phyloP scores from a whole-genome alignment of 2,888 invertebrate species.

The Tupiocoris notatus region DNA sequence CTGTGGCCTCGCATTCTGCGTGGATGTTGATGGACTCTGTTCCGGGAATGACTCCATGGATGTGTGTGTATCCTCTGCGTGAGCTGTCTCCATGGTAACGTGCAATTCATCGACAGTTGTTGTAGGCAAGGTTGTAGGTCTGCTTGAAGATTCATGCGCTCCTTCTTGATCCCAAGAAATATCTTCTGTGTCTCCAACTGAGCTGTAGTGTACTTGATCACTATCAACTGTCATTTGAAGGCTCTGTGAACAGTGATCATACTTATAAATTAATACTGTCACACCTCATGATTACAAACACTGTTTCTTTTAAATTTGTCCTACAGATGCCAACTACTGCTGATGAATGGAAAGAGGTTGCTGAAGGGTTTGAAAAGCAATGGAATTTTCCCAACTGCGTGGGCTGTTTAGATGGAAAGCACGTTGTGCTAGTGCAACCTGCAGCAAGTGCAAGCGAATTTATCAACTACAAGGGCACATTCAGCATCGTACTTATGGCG shows the following conservation, averaged over 20 bases:
- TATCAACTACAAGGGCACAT: slow-evolving; percentile 22
- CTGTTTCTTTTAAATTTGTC: neutral
- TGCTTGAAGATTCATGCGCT: no score
- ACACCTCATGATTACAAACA: neutral
- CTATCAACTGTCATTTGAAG: neutral
- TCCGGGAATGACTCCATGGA: no score
- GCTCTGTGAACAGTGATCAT: no score
- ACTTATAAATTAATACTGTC: neutral
- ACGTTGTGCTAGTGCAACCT: slow-evolving; percentile 3
- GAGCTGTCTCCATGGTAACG: no score
- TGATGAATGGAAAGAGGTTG: slow-evolving; percentile 8
- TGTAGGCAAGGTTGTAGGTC: no score
- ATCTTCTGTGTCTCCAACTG: no score
- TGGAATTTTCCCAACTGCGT: slow-evolving; percentile 30
- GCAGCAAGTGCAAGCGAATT: slow-evolving; percentile 6
- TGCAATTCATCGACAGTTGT: no score
- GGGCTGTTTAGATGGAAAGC: slow-evolving; percentile 29
- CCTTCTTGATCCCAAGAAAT: no score
- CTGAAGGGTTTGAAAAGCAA: no score
- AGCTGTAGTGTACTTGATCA: neutral
- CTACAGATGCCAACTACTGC: slow-evolving; percentile 12
- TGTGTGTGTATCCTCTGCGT: no score
- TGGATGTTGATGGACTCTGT: no score
- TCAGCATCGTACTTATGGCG: slow-evolving; percentile 48
- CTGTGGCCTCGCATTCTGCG: no score